A percentile compares a stretch with the other conserved stretches of the same genome.
phyloP scores from a whole-genome alignment of 2,888 invertebrate genomes.

The Leptura quadrifasciata region DNA sequence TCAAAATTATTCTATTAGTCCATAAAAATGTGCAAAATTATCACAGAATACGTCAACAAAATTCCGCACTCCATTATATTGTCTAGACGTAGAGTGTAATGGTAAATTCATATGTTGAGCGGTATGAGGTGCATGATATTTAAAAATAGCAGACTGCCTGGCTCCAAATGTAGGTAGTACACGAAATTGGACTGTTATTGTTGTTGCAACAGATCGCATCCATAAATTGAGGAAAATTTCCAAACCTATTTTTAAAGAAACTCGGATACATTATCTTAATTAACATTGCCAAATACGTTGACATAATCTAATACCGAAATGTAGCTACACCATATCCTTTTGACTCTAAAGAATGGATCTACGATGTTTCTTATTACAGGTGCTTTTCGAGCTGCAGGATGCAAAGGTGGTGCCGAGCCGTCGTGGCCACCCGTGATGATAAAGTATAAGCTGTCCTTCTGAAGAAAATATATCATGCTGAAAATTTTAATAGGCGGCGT shows the following conservation, averaged over 20 bases:
- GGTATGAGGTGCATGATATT: no score
- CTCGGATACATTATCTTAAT: background rate
- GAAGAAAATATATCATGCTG: conserved; percentile 51
- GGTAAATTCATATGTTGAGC: no score
- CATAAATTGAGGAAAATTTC: no score
- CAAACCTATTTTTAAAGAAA: background rate
- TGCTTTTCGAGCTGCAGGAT: conserved; percentile 21
- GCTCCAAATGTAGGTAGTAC: no score
- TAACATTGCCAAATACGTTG: background rate
- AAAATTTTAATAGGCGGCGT: conserved; percentile 52
- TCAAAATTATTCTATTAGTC: no score
- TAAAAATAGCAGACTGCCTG: no score
- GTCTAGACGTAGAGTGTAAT: no score
- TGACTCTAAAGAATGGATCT: conserved; percentile 2
- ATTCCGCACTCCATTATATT: no score
- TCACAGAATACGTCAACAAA: no score
- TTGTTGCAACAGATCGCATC: no score
- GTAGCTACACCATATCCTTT: background rate
- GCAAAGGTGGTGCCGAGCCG: conserved; percentile 45
- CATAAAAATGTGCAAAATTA: no score
- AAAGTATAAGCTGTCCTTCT: conserved; percentile 48
- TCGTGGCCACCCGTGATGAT: conserved; percentile 50
- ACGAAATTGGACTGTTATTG: no score
- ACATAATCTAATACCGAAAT: background rate
- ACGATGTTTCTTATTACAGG: conserved; percentile 17